Conservation (phyloP, 2,113 vertebrate species). For the Oenanthe melanoleuca region DNA sequence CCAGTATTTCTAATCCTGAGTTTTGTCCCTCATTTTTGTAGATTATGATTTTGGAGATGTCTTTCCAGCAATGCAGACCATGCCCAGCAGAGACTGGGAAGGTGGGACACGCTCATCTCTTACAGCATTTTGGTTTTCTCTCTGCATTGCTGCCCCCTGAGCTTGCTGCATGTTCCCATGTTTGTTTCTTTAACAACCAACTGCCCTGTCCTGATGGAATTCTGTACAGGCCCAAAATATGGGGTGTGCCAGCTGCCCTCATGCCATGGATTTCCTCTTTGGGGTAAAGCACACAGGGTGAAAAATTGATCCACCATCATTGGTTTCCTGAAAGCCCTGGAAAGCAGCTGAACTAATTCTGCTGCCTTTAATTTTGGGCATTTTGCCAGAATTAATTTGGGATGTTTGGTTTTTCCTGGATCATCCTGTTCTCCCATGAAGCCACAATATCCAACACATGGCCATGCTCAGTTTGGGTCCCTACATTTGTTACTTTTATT, state of each 20-base stretch:
- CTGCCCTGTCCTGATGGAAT: slow-evolving; percentile 62
- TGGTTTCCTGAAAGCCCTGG: not conserved
- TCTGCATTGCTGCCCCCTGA: slow-evolving; percentile 63
- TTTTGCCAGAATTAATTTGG: not conserved
- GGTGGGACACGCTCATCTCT: slow-evolving; percentile 89
- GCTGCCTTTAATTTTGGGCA: not conserved
- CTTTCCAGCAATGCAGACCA: slow-evolving; percentile 96
- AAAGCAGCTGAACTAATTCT: not conserved
- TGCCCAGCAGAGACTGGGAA: slow-evolving; percentile 99
- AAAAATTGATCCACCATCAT: not conserved
- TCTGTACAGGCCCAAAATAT: not conserved
- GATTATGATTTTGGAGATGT: slow-evolving; percentile 99
- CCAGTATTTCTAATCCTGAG: slow-evolving; percentile 78
- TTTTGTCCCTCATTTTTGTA: slow-evolving; percentile 95
- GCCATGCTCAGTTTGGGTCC: not conserved
- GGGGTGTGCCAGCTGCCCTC: not conserved
- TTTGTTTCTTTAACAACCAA: slow-evolving; percentile 43
- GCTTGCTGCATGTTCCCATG: slow-evolving; percentile 79
- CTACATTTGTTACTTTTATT: not conserved
- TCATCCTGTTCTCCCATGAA: not conserved
- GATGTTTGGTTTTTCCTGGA: not conserved
- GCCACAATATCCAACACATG: not conserved
- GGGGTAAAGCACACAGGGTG: not conserved
- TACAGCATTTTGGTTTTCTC: slow-evolving; percentile 62
- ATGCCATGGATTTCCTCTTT: not conserved